Base-by-base conservation (phyloP, 1,140 invertebrate species). In the Dolichoris vasculosae region DNA sequence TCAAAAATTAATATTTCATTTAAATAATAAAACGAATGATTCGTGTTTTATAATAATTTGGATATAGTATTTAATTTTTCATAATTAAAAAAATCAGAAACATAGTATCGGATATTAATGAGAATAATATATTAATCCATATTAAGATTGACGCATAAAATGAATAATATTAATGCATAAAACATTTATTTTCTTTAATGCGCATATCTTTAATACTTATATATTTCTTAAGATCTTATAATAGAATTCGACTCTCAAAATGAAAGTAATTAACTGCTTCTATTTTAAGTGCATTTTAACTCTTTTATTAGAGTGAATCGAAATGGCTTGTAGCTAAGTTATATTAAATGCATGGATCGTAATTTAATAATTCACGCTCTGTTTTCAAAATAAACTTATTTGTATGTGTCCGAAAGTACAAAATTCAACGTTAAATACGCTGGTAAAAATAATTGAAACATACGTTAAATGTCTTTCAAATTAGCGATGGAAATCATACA, bases 251-350 rank as follows among this genome's bases (percentile, higher is more conserved):
- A 23, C 20, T 71, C 17, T 71, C 6, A 71, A 71, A 71, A 71
- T 71, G 3, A 71, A 38, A 23, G 15, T 17, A 71, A 71, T 23
- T 17, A 40, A 71, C 6, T 69, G 4, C 15, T 38, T 38, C n/a
- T 69, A 69, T 69, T 69, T 69, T 38, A 38, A 38, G n/a, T 69
- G 67, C 8, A 69, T 38, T 69, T 69, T 38, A 69, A 69, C n/a
- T 69, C n/a, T 69, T 17, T 69, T 38, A 55, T 55, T 32, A 69
- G 3, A 38, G 13, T n/a, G 67, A 69, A 69, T 69, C 13, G 35
- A 40, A 71, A 71, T 71, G 20, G 40, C 13, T 35, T 23, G 35
- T 40, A 38, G 6, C 35, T 71, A 20, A 71, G 35, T 38, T 71
- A 23, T 40, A 40, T 71, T 71, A 23, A 40, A 71, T 71, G 8